Conservation (phyloP, 2,888 invertebrate genomes). For the Leptinotarsa juncta region DNA sequence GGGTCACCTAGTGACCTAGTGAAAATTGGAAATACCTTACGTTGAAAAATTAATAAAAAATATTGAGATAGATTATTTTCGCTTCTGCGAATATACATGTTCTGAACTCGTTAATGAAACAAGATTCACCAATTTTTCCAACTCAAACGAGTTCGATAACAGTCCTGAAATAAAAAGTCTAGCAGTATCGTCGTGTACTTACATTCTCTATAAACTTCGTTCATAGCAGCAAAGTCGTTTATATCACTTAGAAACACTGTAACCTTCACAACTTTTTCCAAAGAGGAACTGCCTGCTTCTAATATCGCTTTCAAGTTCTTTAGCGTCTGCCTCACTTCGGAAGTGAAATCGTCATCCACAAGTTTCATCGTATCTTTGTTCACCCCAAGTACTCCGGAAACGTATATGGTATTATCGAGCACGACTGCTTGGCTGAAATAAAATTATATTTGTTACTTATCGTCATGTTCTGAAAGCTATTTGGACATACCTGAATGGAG, state of each 20-base stretch:
- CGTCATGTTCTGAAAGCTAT: background rate
- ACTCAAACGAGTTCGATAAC: too few species aligned
- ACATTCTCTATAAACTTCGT: conserved; percentile 89
- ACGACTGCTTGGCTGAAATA: conserved; percentile 84
- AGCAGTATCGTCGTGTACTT: conserved; percentile 57
- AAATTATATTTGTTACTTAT: conserved; percentile 24
- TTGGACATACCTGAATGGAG: conserved; percentile 78
- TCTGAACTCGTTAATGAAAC: too few species aligned
- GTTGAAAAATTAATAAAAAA: too few species aligned
- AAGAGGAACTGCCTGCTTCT: conserved; percentile 77
- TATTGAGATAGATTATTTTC: too few species aligned
- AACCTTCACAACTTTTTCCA: conserved; percentile 86
- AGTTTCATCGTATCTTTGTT: conserved; percentile 77
- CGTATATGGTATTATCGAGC: conserved; percentile 84
- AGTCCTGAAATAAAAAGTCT: background rate
- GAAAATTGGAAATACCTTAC: too few species aligned
- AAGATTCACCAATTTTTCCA: too few species aligned
- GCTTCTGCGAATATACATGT: too few species aligned
- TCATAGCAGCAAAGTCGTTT: conserved; percentile 82
- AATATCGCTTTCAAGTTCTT: conserved; percentile 82
- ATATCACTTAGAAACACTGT: conserved; percentile 86
- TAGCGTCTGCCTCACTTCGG: conserved; percentile 81
- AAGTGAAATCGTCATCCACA: conserved; percentile 79
- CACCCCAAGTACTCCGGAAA: conserved; percentile 88
- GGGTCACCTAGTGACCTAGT: too few species aligned